These are phyloP conservation scores for Conomelus anceps DNA, from an alignment of 2,888 invertebrate species.

Conservation along the genomic window DNA sequence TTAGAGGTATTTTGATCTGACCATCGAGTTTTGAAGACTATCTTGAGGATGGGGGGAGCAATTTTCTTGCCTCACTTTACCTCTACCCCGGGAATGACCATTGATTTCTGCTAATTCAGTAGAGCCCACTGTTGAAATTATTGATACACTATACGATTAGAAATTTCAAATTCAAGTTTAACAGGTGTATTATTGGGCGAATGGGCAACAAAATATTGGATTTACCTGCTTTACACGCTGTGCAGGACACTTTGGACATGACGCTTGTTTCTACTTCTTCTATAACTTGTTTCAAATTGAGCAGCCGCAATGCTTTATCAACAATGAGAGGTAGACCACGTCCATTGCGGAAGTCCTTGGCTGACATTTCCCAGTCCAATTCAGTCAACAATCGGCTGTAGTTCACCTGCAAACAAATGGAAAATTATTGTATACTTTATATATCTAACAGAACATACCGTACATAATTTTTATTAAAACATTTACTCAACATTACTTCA, in stretches of 20 bases:
- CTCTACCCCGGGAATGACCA: too few relatives aligned
- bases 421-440: neutral
- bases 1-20: too few relatives aligned
- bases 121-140: neutral
- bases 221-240: slow-evolving; percentile 73
- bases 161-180: too few relatives aligned
- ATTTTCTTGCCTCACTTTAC: too few relatives aligned
- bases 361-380: slow-evolving; percentile 32
- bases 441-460: neutral
- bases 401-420: slow-evolving; percentile 36
- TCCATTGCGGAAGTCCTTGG: slow-evolving; percentile 32
- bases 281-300: slow-evolving; percentile 79
- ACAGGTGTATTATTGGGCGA: neutral
- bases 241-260: slow-evolving; percentile 86
- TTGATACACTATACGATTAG: too few relatives aligned
- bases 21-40: too few relatives aligned
- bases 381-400: slow-evolving; percentile 36
- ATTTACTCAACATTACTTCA: too few relatives aligned
- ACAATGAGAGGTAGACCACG: slow-evolving; percentile 67
- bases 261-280: slow-evolving; percentile 83
- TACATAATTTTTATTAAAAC: too few relatives aligned
- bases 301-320: slow-evolving; percentile 71
- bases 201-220: neutral
- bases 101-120: neutral
- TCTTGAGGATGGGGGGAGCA: too few relatives aligned